These are phyloP conservation scores for Ceratothoa steindachneri DNA, from an alignment of 2,888 invertebrate genomes.

Conservation along the genomic window DNA sequence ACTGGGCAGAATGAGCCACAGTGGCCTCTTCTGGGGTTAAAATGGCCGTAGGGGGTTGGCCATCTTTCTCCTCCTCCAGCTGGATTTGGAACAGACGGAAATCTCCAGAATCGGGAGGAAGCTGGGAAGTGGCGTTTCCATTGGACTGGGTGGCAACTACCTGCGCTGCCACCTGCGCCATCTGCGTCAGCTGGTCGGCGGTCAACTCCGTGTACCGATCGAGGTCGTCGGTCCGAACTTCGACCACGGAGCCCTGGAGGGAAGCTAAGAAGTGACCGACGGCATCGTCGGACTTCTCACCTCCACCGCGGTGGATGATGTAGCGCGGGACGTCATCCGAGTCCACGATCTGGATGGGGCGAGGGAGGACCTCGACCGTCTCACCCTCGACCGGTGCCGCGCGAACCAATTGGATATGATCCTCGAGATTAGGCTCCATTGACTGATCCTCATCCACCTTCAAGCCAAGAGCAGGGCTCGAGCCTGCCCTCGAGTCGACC, in stretches of 20 bases:
- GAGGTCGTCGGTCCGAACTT: conserved; percentile 42
- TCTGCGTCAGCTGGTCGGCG: conserved; percentile 34
- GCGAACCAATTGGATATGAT: conserved; percentile 34
- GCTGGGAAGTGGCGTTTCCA: conserved; percentile 24
- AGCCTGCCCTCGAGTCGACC: background rate
- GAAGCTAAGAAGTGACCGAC: conserved; percentile 43
- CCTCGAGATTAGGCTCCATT: conserved; percentile 34
- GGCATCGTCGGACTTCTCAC: conserved; percentile 32
- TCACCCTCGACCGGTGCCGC: conserved; percentile 22
- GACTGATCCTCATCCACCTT: conserved; percentile 36
- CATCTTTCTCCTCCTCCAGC: conserved; percentile 20
- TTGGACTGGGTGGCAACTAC: conserved; percentile 32
- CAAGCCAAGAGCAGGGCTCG: conserved; percentile 23
- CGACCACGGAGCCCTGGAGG: conserved; percentile 42
- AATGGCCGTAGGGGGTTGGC: background rate
- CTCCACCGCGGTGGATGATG: conserved; percentile 34
- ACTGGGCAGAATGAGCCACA: background rate
- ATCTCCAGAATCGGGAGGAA: conserved; percentile 28
- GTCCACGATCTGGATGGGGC: conserved; percentile 41
- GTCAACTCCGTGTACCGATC: conserved; percentile 40
- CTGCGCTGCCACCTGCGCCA: conserved; percentile 40
- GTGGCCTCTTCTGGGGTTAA: background rate
- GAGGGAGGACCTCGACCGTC: conserved; percentile 33
- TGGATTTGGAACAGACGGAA: conserved; percentile 36
- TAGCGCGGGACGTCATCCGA: conserved; percentile 44